Percentiles rank a stretch among this genome's conserved stretches.
Evolutionary conservation across 2,797 vertebrate species (phyloP).

Genomic region (Triplophysa bombifrons): DNA sequence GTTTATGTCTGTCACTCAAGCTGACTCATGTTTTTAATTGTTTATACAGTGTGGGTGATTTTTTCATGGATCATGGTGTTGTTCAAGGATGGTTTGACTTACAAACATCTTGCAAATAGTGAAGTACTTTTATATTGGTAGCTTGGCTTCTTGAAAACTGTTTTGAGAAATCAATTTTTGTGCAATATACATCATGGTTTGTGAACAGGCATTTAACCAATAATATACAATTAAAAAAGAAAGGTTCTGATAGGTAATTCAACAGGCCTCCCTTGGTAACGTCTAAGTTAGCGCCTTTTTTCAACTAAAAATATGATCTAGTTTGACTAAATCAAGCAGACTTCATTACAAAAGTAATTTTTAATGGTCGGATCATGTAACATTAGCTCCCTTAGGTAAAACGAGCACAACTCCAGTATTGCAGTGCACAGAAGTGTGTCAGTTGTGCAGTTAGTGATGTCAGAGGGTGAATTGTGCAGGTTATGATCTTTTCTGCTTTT

Average conservation of each 20-base stretch:
- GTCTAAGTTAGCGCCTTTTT: not conserved
- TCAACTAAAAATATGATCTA: not conserved
- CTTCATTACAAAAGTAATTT: conserved; percentile 4
- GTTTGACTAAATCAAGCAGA: not conserved
- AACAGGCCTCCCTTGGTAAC: not conserved
- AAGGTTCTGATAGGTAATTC: not conserved
- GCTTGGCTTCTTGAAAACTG: too few relatives aligned
- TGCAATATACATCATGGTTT: not conserved
- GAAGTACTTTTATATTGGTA: too few relatives aligned
- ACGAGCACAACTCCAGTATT: conserved; percentile 34
- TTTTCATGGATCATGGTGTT: too few relatives aligned
- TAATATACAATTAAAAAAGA: not conserved
- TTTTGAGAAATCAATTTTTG: not conserved
- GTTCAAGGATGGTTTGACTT: too few relatives aligned
- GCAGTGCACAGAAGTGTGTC: conserved; percentile 81
- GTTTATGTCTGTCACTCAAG: too few relatives aligned
- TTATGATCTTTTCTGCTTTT: conserved; percentile 87
- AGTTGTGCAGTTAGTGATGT: conserved; percentile 85
- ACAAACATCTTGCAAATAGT: too few relatives aligned
- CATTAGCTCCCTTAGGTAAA: not conserved
- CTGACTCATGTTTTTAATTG: too few relatives aligned
- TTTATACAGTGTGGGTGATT: too few relatives aligned
- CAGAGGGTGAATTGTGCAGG: conserved; percentile 84
- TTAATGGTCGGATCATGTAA: not conserved
- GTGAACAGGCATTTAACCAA: not conserved